Evolutionary conservation across 2,113 vertebrate genomes (phyloP), one percentile per base, ranked within the genome.

Genomic region (Jaculus jaculus): DNA sequence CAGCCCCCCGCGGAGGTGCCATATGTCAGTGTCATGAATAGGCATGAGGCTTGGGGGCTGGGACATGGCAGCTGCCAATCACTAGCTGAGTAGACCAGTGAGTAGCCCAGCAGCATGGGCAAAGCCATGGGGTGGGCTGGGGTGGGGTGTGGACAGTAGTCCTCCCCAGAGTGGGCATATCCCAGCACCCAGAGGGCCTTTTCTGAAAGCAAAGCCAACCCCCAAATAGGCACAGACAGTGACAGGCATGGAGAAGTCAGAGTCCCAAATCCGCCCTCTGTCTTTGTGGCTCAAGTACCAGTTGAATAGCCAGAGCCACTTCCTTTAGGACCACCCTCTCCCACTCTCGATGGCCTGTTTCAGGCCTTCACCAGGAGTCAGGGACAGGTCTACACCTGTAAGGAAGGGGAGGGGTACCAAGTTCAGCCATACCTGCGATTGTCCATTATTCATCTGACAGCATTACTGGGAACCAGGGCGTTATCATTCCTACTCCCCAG

Each of bases 1-100:
- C 2, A 1, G 15, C 81, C 94, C 94, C 77, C 95, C 87, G 17
- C 6, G 7, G 87, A 92, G 95, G 85, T 89, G 93, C 95, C 96
- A 94, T 96, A 96, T 97, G 97, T 94, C 96, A 80, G 61, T 61
- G 79, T 96, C 97, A 89, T 96, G 95, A 92, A 77, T 32, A 94
- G 94, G 94, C 92, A 90, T 16, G 63, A 58, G 88, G 88, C 80
- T 61, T 39, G 42, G 80, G 94, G 92, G 84, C 74, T 39, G 93
- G 94, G 66, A 71, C 51, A 61, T 65, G 92, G 86, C 95, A 97
- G 90, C 94, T 96, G 93, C 85, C 96, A 86, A 51, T 95, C n/a
- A 2, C 54, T 26, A 51, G 21, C 39, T 84, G 83, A 84, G 42
- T 51, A 51, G 65, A 84, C 39, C 39, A 3, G 54, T 65, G 47